phyloP scores from a whole-genome alignment of 1,140 invertebrate genomes.

The Trypoxylus dichotomus region DNA sequence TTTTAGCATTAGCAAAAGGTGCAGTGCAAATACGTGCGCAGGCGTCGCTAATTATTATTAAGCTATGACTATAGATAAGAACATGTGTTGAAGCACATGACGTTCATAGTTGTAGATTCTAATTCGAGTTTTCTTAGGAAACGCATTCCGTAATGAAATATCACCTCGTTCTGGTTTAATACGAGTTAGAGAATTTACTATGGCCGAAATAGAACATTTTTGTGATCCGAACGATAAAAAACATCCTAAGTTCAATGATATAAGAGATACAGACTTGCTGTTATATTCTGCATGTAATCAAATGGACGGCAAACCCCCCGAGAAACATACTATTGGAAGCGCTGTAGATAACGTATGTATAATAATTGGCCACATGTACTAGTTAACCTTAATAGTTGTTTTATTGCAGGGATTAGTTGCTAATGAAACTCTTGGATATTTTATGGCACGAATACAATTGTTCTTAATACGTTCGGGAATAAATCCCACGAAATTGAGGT shows the following conservation, averaged over 20 bases:
- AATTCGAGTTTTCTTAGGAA: constrained; percentile 60
- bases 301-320: constrained; percentile 86
- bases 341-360: constrained; percentile 63
- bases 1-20: no score
- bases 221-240: constrained; percentile 89
- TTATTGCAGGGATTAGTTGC: constrained; percentile 78
- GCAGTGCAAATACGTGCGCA: no score
- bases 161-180: constrained; percentile 96
- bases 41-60: no score
- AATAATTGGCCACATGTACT: not conserved
- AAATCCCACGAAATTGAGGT: constrained; percentile 82
- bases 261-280: constrained; percentile 74
- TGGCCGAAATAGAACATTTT: constrained; percentile 99
- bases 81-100: no score
- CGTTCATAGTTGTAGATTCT: no score
- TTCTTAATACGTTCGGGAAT: constrained; percentile 91
- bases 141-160: constrained; percentile 99
- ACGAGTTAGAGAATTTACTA: constrained; percentile 96
- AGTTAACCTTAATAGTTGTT: not conserved
- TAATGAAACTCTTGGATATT: constrained; percentile 97
- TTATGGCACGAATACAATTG: constrained; percentile 92
- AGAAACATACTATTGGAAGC: constrained; percentile 71
- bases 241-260: constrained; percentile 86
- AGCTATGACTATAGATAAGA: no score
- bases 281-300: constrained; percentile 96